phyloP scores from a whole-genome alignment of 2,888 invertebrate species.

The Apamea epomidion region DNA sequence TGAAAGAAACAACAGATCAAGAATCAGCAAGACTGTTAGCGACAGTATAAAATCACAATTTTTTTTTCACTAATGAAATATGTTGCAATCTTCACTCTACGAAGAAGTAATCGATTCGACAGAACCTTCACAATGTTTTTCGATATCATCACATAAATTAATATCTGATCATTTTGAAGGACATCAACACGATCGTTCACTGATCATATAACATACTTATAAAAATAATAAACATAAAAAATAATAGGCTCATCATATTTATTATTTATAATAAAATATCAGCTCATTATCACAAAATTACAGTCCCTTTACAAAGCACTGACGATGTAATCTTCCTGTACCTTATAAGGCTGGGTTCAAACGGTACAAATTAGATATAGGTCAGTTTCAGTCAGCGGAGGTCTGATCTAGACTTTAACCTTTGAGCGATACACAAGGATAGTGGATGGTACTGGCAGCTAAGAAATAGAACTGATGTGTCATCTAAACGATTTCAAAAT shows the following conservation, averaged over 20 bases:
- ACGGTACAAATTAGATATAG: slow-evolving; percentile 69
- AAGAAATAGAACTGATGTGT: slow-evolving; percentile 50
- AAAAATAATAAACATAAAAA: slow-evolving; percentile 46
- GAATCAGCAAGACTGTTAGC: too few relatives aligned
- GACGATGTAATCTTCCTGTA: slow-evolving; percentile 55
- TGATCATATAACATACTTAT: slow-evolving; percentile 25
- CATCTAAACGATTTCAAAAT: not conserved
- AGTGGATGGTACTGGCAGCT: slow-evolving; percentile 32
- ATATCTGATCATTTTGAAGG: slow-evolving; percentile 29
- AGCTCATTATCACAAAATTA: slow-evolving; percentile 53
- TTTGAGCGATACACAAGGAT: slow-evolving; percentile 72
- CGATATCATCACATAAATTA: not conserved
- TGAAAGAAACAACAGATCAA: not conserved
- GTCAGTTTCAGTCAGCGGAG: slow-evolving; percentile 61
- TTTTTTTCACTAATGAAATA: not conserved
- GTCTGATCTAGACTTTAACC: slow-evolving; percentile 75
- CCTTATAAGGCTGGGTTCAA: slow-evolving; percentile 62
- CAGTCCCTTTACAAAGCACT: slow-evolving; percentile 37
- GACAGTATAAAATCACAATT: accelerated
- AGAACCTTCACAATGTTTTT: not conserved
- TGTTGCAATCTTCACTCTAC: not conserved
- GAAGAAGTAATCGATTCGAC: too few relatives aligned
- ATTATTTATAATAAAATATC: slow-evolving; percentile 12
- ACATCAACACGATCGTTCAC: slow-evolving; percentile 7
- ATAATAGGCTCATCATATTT: slow-evolving; percentile 18